phyloP scores from a whole-genome alignment of 2,797 vertebrate species.

The Gallinago stenura region DNA sequence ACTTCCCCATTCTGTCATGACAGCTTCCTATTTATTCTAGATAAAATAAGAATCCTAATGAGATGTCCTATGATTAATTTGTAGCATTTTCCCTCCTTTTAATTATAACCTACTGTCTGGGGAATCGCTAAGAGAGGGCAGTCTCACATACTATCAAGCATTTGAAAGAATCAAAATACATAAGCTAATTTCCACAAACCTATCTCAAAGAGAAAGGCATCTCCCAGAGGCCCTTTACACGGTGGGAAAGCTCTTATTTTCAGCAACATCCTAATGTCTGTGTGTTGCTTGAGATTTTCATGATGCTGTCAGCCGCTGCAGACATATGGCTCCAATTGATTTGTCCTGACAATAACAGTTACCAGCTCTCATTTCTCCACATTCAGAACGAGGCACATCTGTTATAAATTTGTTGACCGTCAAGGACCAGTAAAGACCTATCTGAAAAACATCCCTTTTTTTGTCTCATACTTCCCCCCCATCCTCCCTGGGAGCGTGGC shows the following conservation, averaged over 20 bases:
- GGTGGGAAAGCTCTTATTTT: constrained; percentile 41
- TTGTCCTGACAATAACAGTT: constrained; percentile 66
- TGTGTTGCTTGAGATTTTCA: constrained; percentile 48
- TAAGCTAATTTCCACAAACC: constrained; percentile 24
- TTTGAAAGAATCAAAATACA: constrained; percentile 31
- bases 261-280: constrained; percentile 25
- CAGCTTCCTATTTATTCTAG: constrained; percentile 6
- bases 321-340: constrained; percentile 75
- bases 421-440: constrained; percentile 79
- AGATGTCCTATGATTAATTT: constrained; percentile 55
- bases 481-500: fast-evolving
- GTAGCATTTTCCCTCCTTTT: constrained; percentile 39
- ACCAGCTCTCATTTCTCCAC: constrained; percentile 68
- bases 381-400: constrained; percentile 81
- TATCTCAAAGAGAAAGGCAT: not conserved
- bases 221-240: constrained; percentile 24
- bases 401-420: constrained; percentile 84
- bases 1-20: not conserved
- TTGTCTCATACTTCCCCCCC: not conserved
- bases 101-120: constrained; percentile 28
- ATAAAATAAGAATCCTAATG: constrained; percentile 16
- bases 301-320: constrained; percentile 63
- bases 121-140: not conserved
- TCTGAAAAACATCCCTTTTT: constrained; percentile 69
- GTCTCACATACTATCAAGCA: not conserved